Evolutionary conservation across 2,113 vertebrate genomes (phyloP), one percentile per base, ranked within the genome.

Genomic region (Chaetorhynchus papuensis): DNA sequence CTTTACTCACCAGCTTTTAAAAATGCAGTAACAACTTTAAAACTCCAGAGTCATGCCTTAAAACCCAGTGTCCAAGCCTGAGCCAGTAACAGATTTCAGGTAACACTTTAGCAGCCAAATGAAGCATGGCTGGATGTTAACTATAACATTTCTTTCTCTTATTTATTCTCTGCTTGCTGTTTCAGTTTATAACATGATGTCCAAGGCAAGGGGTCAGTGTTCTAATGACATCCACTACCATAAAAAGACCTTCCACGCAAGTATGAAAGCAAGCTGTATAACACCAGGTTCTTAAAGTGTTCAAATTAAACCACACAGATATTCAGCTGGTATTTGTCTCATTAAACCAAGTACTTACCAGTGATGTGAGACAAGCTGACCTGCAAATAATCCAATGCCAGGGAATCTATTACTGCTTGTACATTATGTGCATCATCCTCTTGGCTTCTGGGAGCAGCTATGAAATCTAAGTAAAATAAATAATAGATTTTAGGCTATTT

Each of bases 351-450:
- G 35, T 59, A 98, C 97, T 83, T 42, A 99, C 99, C 99, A 93
- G 99, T 99, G 94, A 99, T 99, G 93, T 99, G 99, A 3, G 99
- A 99, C 93, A 99, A 98, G 96, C 99, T 99, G 97, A 99, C 98
- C 95, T 99, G 99, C 87, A 99, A 98, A 93, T 99, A 99, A 98
- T 99, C 99, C 98, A 99, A 70, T 49, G 99, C 99, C 92, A 99
- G 96, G 10, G 99, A 99, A 97, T 99, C 99, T 83, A 99, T 99
- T 80, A 99, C 98, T 83, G 99, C 99, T 96, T 99, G 99, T 63
- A 99, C 93, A 56, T 99, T 99, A 94, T 99, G 99, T 63, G 98
- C 88, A 69, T 99, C 98, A 78, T 99, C 98, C 83, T 99, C 99
- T 94, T 98, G 99, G 93, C 96, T 98, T 83, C 87, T 96, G 63